A percentile compares a stretch with the other conserved stretches of the same genome.
phyloP scores from a whole-genome alignment of 2,113 vertebrate genomes.

The Cygnus atratus region DNA sequence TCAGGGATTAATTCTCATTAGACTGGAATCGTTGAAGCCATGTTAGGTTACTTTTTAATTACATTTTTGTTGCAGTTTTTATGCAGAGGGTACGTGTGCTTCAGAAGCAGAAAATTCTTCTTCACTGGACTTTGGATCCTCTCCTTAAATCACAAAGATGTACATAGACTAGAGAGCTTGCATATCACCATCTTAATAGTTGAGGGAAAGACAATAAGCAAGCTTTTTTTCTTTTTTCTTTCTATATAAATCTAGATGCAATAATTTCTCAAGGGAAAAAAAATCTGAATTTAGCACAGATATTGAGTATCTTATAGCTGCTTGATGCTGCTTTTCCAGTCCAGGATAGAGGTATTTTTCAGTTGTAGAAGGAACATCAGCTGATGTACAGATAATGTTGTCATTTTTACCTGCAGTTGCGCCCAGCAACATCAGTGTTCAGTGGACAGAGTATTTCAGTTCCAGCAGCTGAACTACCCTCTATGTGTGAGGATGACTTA shows the following conservation, averaged over 20 bases:
- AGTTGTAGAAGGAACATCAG: not conserved
- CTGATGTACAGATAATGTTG: not conserved
- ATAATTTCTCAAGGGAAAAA: not conserved
- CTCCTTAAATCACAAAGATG: not conserved
- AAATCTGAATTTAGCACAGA: not conserved
- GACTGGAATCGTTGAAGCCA: not conserved
- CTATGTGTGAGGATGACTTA: not conserved
- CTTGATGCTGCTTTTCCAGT: not conserved
- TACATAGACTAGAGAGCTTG: not conserved
- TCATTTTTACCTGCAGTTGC: not conserved
- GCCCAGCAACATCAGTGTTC: not conserved
- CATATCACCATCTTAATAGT: not conserved
- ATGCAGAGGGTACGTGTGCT: not conserved
- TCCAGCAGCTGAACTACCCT: not conserved
- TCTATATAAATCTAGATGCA: not conserved
- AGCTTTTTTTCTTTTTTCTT: not conserved
- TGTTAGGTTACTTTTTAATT: constrained; percentile 49
- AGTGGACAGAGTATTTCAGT: not conserved
- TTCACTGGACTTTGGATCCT: not conserved
- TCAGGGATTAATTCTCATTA: not conserved
- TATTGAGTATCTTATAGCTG: not conserved
- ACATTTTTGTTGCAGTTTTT: not conserved
- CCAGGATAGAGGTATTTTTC: not conserved
- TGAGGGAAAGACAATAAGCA: not conserved
- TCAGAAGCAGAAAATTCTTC: not conserved